Evolutionary conservation across 2,113 vertebrate species (phyloP).

Genomic region (Amazona guildingii): DNA sequence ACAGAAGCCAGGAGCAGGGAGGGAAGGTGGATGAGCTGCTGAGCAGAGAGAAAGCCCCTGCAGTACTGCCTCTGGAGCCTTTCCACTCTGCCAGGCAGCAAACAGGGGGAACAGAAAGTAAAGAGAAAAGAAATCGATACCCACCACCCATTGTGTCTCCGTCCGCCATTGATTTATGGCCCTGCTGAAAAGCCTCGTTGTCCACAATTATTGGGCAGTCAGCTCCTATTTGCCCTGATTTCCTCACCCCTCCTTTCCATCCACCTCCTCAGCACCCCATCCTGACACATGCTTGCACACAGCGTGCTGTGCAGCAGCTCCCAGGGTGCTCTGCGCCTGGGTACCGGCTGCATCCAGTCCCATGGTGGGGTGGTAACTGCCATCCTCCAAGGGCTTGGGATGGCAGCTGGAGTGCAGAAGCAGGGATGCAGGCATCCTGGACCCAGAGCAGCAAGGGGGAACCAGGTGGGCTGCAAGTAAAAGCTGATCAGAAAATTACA

Average conservation of each 20-base stretch:
- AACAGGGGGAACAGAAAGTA: not conserved
- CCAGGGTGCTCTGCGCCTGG: rapidly evolving
- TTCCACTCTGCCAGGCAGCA: not conserved
- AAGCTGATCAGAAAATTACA: slow-evolving; percentile 52
- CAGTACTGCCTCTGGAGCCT: not conserved
- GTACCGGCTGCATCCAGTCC: not conserved
- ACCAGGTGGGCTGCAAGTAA: not conserved
- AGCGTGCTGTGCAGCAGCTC: not conserved
- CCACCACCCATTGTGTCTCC: slow-evolving; percentile 17
- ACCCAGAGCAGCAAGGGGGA: not conserved
- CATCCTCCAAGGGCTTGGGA: not conserved
- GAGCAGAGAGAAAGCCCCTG: not conserved
- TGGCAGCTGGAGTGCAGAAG: not conserved
- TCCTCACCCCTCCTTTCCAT: not conserved
- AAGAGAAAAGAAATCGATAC: slow-evolving; percentile 33
- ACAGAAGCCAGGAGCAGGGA: not conserved
- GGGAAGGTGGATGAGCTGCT: not conserved
- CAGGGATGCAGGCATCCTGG: not conserved
- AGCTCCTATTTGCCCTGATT: slow-evolving; percentile 27
- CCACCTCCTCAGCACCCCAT: not conserved
- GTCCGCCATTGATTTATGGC: slow-evolving; percentile 63
- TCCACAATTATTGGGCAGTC: slow-evolving; percentile 48
- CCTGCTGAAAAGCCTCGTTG: slow-evolving; percentile 37
- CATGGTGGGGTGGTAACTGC: rapidly evolving
- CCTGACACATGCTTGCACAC: rapidly evolving